Conservation (phyloP, 2,888 invertebrate species). For the Neria commutata region DNA sequence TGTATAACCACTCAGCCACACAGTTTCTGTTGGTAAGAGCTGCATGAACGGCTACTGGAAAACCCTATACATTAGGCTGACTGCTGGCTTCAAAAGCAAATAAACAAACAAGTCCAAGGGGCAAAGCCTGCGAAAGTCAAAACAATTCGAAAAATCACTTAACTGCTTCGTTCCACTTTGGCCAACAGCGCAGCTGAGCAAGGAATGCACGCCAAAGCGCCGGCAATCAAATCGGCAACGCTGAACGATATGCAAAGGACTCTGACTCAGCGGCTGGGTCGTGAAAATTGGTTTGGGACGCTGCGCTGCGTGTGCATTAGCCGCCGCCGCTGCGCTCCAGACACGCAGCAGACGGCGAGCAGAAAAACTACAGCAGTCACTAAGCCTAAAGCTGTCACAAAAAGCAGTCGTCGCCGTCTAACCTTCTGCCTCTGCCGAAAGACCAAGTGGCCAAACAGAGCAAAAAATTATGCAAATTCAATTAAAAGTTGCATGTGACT, state of each 20-base stretch:
- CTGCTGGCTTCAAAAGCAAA: no score
- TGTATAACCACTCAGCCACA: no score
- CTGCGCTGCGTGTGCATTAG: conserved; percentile 13
- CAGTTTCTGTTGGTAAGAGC: no score
- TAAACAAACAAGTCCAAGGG: background rate
- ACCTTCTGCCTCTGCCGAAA: background rate
- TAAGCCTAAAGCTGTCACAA: conserved; percentile 3
- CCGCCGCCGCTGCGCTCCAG: background rate
- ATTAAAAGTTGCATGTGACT: conserved; percentile 12
- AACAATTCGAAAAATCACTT: background rate
- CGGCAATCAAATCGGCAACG: no score
- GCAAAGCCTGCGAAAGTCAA: background rate
- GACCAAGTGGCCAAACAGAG: conserved; percentile 7
- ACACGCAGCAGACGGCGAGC: background rate
- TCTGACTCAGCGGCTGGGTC: no score
- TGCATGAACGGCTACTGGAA: no score
- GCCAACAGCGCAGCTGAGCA: background rate
- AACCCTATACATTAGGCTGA: no score
- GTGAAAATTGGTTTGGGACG: background rate
- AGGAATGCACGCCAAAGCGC: no score
- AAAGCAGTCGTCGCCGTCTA: conserved; percentile 9
- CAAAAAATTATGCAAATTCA: conserved; percentile 19
- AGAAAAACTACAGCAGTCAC: background rate
- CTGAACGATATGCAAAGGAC: no score
- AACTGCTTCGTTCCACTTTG: background rate